Base-by-base conservation (phyloP, 2,113 vertebrate genomes). In the Patagioenas fasciata region DNA sequence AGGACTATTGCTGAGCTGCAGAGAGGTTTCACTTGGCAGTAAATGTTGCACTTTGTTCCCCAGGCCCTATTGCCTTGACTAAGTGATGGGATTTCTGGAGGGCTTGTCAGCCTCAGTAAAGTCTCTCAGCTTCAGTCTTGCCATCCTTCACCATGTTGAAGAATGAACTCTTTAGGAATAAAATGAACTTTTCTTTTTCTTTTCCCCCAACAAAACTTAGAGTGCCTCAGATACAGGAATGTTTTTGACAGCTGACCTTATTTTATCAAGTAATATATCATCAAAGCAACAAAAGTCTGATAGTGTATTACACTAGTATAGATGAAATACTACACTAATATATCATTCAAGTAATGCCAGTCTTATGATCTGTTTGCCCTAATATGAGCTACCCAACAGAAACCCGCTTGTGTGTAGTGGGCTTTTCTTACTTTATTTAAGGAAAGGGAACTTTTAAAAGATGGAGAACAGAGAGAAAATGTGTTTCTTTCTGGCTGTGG, bases 201-300 rank as follows among this genome's bases (percentile, higher is more conserved):
- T 31, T 48, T 38, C 8, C 9, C 13, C 54, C 64, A 69, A 32
- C 60, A 80, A 94, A 96, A 91, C 75, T 81, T 88, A 8, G 78
- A 69, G 78, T 67, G 44, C 31, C 47, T 92, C 56, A 81, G 36
- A 72, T 66, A 32, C 65, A 21, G 48, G 53, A 93, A 93, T 72
- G 85, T 65, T 94, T 96, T 91, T 94, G 95, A 85, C 88, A 97
- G 88, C 80, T 94, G 94, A 88, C 83, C 87, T 92, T 93, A 88
- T 94, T 96, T 96, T 79, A 95, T 53, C 90, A 85, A 95, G 64
- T 70, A 64, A 95, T 96, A 75, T 20, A 83, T 96, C 95, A 96
- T 71, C 61, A 91, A 90, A 97, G 77, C 79, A 81, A 73, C 88
- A 57, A 62, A 47, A 54, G 36, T 48, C 74, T 42, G 42, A 47